Conservation (phyloP, 2,113 vertebrate species). For the Erythrolamprus reginae region DNA sequence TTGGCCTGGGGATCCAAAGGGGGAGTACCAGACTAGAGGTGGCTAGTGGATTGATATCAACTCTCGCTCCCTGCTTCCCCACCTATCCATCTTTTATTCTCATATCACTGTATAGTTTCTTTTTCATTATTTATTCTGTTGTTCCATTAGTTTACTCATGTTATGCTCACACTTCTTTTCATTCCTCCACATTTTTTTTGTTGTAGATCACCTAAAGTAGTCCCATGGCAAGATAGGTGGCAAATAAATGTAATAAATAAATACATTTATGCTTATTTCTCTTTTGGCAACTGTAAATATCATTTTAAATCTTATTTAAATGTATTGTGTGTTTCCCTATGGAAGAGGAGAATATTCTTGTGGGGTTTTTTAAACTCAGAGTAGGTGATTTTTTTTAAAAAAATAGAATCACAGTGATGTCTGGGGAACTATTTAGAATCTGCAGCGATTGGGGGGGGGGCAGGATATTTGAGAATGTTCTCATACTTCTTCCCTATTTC, state of each 20-base stretch:
- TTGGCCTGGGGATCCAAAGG: not conserved
- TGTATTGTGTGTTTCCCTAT: not conserved
- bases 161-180: not conserved
- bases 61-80: not conserved
- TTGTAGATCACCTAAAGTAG: not conserved
- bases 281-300: not conserved
- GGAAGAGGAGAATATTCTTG: not conserved
- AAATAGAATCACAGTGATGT: not conserved
- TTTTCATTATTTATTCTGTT: not conserved
- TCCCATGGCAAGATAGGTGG: not conserved
- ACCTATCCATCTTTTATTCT: not conserved
- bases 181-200: not conserved
- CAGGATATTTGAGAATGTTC: not conserved
- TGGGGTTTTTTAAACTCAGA: not conserved
- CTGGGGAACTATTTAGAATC: not conserved
- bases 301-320: not conserved
- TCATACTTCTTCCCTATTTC: not conserved
- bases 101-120: not conserved
- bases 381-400: not conserved
- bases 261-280: not conserved
- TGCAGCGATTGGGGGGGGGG: not conserved
- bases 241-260: not conserved
- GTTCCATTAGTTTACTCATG: not conserved
- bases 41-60: not conserved
- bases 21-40: not conserved